Conservation (phyloP, 2,888 invertebrate species). For the Drosophila diplacantha region DNA sequence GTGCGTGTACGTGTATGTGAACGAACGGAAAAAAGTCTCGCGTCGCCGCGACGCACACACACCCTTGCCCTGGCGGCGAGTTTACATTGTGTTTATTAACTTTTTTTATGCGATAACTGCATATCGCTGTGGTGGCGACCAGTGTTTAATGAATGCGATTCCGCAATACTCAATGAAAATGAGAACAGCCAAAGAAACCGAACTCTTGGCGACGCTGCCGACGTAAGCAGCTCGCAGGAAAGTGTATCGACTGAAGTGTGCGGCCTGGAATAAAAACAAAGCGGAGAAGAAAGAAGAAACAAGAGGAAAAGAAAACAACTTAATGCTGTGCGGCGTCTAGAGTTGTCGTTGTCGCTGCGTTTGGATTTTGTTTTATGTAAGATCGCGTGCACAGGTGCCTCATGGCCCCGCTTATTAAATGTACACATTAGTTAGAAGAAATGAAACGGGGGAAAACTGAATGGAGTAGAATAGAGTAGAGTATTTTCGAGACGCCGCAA, state of each 20-base stretch:
- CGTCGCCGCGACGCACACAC: constrained; percentile 25
- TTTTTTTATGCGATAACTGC: constrained; percentile 9
- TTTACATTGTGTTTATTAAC: constrained; percentile 4
- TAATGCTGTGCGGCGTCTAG: constrained; percentile 57
- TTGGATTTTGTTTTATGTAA: constrained; percentile 31
- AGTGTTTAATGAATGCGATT: constrained; percentile 19
- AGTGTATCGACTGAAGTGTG: constrained; percentile 19
- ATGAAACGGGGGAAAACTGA: constrained; percentile 12
- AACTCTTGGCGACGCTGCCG: constrained; percentile 22
- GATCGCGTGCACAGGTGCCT: constrained; percentile 45
- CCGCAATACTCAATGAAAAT: constrained; percentile 22
- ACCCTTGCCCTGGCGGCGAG: constrained; percentile 9
- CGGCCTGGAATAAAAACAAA: constrained; percentile 25
- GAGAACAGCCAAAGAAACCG: constrained; percentile 14
- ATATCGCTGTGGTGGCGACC: constrained; percentile 1
- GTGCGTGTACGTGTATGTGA: constrained; percentile 13
- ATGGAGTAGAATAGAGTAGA: constrained; percentile 12
- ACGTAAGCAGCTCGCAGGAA: constrained; percentile 22
- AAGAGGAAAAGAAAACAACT: constrained; percentile 29
- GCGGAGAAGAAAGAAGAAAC: constrained; percentile 17
- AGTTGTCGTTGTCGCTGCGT: constrained; percentile 27
- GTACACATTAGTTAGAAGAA: constrained; percentile 19
- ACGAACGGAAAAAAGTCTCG: constrained; percentile 11
- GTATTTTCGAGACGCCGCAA: constrained; percentile 25
- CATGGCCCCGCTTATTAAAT: constrained; percentile 6